Evolutionary conservation across 1,140 invertebrate genomes (phyloP).

Genomic region (Calosoma granatense): DNA sequence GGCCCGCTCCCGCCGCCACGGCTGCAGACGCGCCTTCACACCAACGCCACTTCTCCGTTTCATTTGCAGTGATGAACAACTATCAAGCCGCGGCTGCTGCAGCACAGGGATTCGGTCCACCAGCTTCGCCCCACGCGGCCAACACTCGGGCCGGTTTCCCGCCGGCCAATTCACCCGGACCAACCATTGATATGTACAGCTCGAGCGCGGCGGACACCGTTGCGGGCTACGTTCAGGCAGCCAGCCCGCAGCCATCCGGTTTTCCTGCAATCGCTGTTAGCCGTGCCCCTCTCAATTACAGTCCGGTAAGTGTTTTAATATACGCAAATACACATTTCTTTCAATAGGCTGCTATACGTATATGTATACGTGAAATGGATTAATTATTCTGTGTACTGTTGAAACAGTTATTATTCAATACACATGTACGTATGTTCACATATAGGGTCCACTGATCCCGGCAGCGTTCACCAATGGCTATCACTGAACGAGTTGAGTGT

Average conservation of each 20-base stretch:
- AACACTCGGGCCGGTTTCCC: constrained; percentile 67
- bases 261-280: constrained; percentile 85
- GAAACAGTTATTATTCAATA: no score
- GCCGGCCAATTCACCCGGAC: constrained; percentile 76
- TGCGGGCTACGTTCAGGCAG: constrained; percentile 80
- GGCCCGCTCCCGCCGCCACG: constrained; percentile 26
- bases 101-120: constrained; percentile 55
- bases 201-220: constrained; percentile 71
- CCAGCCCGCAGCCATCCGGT: constrained; percentile 81
- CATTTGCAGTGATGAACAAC: constrained; percentile 85
- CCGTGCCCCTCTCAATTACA: constrained; percentile 79
- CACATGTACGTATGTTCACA: background rate
- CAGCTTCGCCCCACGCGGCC: constrained; percentile 45
- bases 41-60: constrained; percentile 27
- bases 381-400: no score
- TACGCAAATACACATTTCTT: constrained; percentile 12
- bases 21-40: constrained; percentile 19
- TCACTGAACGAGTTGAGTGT: constrained; percentile 67
- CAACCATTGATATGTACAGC: constrained; percentile 81
- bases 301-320: constrained; percentile 73
- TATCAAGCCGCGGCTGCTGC: constrained; percentile 73
- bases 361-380: no score
- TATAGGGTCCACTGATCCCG: constrained; percentile 83
- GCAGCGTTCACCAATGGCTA: constrained; percentile 90
- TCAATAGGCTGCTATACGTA: no score